These are phyloP conservation scores for Capitulum mitella DNA, from an alignment of 2,888 invertebrate species.

Conservation along the genomic window DNA sequence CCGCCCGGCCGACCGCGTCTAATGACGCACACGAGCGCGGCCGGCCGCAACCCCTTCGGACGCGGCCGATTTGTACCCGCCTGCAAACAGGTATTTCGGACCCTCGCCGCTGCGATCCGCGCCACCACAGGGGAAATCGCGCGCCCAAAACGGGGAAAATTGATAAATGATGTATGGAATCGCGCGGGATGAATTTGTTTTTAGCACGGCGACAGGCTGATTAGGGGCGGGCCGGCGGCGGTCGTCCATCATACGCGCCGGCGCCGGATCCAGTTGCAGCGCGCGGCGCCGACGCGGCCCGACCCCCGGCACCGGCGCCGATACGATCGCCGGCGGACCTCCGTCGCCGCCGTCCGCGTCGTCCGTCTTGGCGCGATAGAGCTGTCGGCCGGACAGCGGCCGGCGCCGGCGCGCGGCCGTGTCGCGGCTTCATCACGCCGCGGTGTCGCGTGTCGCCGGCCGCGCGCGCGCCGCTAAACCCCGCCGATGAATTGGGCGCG, in stretches of 20 bases:
- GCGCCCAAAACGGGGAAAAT: not conserved
- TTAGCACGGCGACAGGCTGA: not conserved
- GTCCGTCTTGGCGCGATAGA: not conserved
- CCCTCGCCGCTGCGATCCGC: not conserved
- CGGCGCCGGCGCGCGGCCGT: not conserved
- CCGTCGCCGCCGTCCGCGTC: not conserved
- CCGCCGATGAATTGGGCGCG: not conserved
- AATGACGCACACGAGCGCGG: not conserved
- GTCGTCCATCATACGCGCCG: not conserved
- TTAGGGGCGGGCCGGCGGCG: not conserved
- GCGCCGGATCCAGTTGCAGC: not conserved
- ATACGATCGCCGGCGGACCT: not conserved
- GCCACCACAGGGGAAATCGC: not conserved
- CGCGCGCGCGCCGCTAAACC: not conserved
- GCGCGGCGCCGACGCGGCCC: not conserved
- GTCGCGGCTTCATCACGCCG: not conserved
- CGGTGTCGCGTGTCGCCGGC: not conserved
- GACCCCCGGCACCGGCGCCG: not conserved
- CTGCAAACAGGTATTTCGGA: not conserved
- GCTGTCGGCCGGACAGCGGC: not conserved
- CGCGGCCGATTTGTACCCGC: not conserved
- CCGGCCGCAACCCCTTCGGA: not conserved
- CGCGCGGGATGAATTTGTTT: conserved; percentile 3
- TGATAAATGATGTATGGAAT: conserved; percentile 5
- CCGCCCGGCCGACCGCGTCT: not conserved